Evolutionary conservation across 2,797 vertebrate genomes (phyloP).

Genomic region (Chanos chanos): DNA sequence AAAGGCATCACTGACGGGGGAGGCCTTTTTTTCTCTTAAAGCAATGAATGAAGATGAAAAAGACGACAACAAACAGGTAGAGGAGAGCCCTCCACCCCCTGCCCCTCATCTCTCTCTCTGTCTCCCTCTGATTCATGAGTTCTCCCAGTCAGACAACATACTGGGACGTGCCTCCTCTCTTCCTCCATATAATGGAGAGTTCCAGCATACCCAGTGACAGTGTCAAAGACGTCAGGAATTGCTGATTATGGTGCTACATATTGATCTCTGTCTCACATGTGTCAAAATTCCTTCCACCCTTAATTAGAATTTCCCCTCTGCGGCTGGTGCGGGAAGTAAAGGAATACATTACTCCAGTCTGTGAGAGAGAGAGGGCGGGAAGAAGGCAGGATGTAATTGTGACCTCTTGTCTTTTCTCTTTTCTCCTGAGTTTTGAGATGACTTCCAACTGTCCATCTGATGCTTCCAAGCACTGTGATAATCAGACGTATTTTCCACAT

Average conservation of each 20-base stretch:
- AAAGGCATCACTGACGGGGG: conserved; percentile 66
- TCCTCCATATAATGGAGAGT: conserved; percentile 85
- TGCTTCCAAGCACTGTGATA: conserved; percentile 83
- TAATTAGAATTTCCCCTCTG: conserved; percentile 98
- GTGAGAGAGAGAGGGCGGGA: conserved; percentile 73
- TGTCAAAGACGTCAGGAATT: conserved; percentile 90
- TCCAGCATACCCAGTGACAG: conserved; percentile 79
- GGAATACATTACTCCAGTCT: conserved; percentile 89
- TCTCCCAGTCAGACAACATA: conserved; percentile 74
- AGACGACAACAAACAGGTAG: conserved; percentile 71
- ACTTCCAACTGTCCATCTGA: conserved; percentile 87
- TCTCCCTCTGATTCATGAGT: conserved; percentile 88
- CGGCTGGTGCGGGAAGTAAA: conserved; percentile 85
- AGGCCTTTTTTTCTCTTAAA: conserved; percentile 73
- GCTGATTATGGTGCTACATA: conserved; percentile 99
- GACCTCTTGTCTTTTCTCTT: conserved; percentile 92
- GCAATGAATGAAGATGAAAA: conserved; percentile 93
- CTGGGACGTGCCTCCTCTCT: conserved; percentile 71
- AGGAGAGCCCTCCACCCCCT: conserved; percentile 78
- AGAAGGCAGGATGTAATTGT: conserved; percentile 87
- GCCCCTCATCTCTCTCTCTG: too few species aligned
- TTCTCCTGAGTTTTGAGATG: conserved; percentile 90
- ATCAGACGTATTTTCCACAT: conserved; percentile 88
- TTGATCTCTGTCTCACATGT: conserved; percentile 98
- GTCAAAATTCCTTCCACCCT: conserved; percentile 97